A percentile compares a stretch with the other conserved stretches of the same genome.
phyloP scores from a whole-genome alignment of 2,113 vertebrate genomes.

The Oncorhynchus masou region DNA sequence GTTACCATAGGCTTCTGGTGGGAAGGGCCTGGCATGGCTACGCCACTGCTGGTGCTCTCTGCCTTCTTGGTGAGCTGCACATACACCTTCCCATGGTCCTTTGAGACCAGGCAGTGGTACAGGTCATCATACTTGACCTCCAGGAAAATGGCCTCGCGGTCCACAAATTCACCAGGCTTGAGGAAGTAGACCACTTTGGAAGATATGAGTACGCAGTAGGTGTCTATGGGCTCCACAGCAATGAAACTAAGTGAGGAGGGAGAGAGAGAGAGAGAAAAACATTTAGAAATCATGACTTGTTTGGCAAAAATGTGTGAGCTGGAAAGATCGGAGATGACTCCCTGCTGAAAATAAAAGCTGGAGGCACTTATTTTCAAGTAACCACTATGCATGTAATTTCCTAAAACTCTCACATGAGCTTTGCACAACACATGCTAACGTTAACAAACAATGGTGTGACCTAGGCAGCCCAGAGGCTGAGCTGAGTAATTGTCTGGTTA shows the following conservation, averaged over 20 bases:
- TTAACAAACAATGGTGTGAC: not conserved
- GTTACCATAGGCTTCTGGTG: conserved; percentile 97
- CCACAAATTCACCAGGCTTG: conserved; percentile 80
- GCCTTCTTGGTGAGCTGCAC: conserved; percentile 97
- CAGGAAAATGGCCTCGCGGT: conserved; percentile 92
- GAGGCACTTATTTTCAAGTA: no score
- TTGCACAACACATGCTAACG: not conserved
- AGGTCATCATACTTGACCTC: conserved; percentile 96
- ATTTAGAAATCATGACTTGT: not conserved
- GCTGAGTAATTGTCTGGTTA: conserved; percentile 58
- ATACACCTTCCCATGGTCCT: conserved; percentile 92
- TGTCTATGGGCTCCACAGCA: conserved; percentile 89
- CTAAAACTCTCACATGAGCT: not conserved
- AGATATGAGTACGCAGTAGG: conserved; percentile 93
- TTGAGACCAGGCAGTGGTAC: conserved; percentile 96
- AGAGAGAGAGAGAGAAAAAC: not conserved
- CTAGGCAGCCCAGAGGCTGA: conserved; percentile 24
- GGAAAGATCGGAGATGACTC: not conserved
- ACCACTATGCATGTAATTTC: no score
- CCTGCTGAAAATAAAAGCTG: no score
- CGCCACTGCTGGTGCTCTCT: conserved; percentile 83
- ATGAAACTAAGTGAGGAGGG: conserved; percentile 83
- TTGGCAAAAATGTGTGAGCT: not conserved
- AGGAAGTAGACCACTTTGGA: conserved; percentile 96
- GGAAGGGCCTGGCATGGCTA: conserved; percentile 91